Percentiles rank a stretch among this genome's conserved stretches.
Conservation (phyloP, 2,113 vertebrate species). For the Takifugu bimaculatus region DNA sequence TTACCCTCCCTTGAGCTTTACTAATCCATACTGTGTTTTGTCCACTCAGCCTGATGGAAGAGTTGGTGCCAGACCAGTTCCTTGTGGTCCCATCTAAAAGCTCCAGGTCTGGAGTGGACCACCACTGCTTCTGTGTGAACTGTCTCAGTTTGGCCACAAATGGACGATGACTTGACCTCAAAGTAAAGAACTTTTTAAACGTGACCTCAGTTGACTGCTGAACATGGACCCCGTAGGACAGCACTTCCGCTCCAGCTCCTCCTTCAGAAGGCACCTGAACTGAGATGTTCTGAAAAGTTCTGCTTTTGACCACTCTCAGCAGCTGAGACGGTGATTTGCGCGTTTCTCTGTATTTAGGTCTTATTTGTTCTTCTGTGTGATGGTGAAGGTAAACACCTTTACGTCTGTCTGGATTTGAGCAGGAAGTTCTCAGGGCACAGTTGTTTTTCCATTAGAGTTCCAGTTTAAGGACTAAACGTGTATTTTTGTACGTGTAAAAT, state of each 20-base stretch:
- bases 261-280: slow-evolving; percentile 45
- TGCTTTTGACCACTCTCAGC: slow-evolving; percentile 14
- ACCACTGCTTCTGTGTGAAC: slow-evolving; percentile 16
- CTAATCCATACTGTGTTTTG: neutral
- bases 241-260: slow-evolving; percentile 64
- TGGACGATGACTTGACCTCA: slow-evolving; percentile 35
- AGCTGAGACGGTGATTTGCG: slow-evolving; percentile 20
- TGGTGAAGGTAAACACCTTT: neutral
- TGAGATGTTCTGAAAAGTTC: slow-evolving; percentile 12
- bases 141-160: slow-evolving; percentile 38
- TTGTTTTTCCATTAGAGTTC: slow-evolving; percentile 9
- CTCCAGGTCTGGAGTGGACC: slow-evolving; percentile 14
- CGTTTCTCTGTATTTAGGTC: slow-evolving; percentile 3
- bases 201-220: too few species aligned
- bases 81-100: slow-evolving; percentile 19
- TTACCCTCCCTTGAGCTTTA: too few species aligned
- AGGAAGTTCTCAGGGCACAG: slow-evolving; percentile 56
- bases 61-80: slow-evolving; percentile 1
- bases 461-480: too few species aligned
- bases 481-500: too few species aligned
- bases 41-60: neutral
- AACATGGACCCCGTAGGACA: too few species aligned
- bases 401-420: slow-evolving; percentile 12
- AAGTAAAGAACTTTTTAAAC: neutral
- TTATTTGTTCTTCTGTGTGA: neutral